Evolutionary conservation across 2,797 vertebrate species (phyloP).

Genomic region (Florisuga fusca): DNA sequence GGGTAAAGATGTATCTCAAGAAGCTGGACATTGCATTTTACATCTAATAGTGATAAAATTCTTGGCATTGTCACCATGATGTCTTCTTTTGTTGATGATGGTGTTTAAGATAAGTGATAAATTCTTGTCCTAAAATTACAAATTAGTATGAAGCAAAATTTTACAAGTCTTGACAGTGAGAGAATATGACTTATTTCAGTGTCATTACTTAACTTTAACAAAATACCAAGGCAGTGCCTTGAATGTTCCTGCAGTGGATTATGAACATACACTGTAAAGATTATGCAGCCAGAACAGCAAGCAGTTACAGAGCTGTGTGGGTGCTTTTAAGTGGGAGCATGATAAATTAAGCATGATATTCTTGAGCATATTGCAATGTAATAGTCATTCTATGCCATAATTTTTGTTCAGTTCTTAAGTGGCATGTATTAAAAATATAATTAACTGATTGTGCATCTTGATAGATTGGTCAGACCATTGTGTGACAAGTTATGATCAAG

Average conservation of each 20-base stretch:
- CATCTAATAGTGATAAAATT: neutral
- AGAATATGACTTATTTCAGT: neutral
- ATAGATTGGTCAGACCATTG: slow-evolving; percentile 91
- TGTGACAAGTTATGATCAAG: slow-evolving; percentile 76
- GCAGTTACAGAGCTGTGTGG: rapidly evolving
- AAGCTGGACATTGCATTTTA: neutral
- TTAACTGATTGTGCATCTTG: neutral
- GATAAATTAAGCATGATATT: neutral
- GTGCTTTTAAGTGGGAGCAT: neutral
- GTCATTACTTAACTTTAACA: neutral
- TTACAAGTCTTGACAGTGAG: neutral
- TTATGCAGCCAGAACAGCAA: neutral
- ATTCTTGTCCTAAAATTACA: neutral
- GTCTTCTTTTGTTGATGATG: neutral
- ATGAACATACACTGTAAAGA: neutral
- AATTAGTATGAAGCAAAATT: neutral
- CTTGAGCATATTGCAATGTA: neutral
- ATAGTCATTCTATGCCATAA: neutral
- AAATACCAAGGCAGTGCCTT: neutral
- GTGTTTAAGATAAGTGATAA: neutral
- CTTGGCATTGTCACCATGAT: neutral
- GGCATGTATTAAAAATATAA: neutral
- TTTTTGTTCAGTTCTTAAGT: neutral
- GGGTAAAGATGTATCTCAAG: neutral
- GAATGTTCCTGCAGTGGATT: neutral